Conservation (phyloP, 1,140 invertebrate species). For the Steinernema feltiae region DNA sequence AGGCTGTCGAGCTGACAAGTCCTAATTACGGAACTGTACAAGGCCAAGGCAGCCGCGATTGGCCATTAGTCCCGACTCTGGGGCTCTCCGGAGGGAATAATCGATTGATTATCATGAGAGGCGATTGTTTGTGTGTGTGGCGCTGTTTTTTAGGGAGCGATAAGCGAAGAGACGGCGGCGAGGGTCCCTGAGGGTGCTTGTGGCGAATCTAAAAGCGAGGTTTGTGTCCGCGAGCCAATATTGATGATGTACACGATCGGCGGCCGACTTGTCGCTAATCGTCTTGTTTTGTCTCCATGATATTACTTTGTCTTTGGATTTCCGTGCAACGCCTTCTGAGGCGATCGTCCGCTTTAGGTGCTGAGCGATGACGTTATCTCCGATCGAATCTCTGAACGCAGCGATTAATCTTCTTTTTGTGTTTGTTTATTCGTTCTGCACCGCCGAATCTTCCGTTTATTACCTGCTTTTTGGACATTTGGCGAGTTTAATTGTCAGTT, state of each 20-base stretch:
- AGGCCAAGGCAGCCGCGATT: too few species aligned
- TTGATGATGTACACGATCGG: constrained; percentile 15
- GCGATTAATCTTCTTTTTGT: neutral
- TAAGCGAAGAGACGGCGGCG: neutral
- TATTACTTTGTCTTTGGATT: too few species aligned
- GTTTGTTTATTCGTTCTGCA: neutral
- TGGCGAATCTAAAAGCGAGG: neutral
- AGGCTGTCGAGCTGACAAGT: neutral
- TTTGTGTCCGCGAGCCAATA: neutral
- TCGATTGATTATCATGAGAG: constrained; percentile 10
- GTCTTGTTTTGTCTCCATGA: neutral
- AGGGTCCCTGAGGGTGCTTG: neutral
- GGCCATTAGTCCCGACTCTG: neutral
- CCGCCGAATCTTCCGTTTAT: too few species aligned
- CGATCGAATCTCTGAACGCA: neutral
- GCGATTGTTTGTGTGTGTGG: neutral
- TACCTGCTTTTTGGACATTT: too few species aligned
- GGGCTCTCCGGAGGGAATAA: neutral
- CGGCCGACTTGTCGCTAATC: constrained; percentile 7
- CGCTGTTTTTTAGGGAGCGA: constrained; percentile 6
- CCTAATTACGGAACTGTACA: neutral
- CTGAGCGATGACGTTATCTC: too few species aligned
- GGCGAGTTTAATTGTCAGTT: too few species aligned
- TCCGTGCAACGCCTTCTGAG: too few species aligned
- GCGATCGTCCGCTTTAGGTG: too few species aligned